Base-by-base conservation (phyloP, 2,888 invertebrate genomes). In the Papilio elwesi region DNA sequence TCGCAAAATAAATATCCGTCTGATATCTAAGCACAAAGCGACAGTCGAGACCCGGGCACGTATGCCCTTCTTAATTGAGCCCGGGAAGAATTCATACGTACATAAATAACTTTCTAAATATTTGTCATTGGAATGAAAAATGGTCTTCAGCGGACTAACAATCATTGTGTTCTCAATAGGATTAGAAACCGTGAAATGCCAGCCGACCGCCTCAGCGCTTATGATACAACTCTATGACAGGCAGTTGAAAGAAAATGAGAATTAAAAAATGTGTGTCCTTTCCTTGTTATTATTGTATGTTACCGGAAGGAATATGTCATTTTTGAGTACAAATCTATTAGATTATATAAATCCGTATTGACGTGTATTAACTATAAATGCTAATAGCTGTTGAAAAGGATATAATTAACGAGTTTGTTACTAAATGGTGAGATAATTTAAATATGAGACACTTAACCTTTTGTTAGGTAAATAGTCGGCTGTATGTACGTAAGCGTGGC, bases 21-120 rank as follows among this genome's bases (percentile, higher is more conserved):
- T 82, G 83, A 81, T 83, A 85, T 83, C 79, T 83, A 82, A 82
- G 82, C 81, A 90, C 87, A 91, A 91, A 86, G 86, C 83, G 82
- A 73, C 78, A 82, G 81, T 83, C 79, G 82, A 81, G 85, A 83
- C 78, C 84, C 78, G 80, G 82, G 81, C 84, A 85, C 84, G 82
- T 83, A 77, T 78, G 81, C 76, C 87, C 88, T 87, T 87, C 83
- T 86, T 90, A 89, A 92, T 92, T 88, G 90, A 87, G 83, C 83
- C 78, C 82, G 83, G 81, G 85, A 85, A 84, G 83, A 83, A 87
- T 84, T 86, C 86, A 84, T 86, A 87, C 88, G 85, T 86, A 86
- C 85, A 90, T 88, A 91, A 92, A 93, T 91, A 92, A 87, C 91
- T 91, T 92, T 93, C 92, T 89, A 91, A 93, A 93, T 92, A 92